Evolutionary conservation across 2,888 invertebrate genomes (phyloP), one percentile per base, ranked within the genome.

Genomic region (Hemithea aestivaria): DNA sequence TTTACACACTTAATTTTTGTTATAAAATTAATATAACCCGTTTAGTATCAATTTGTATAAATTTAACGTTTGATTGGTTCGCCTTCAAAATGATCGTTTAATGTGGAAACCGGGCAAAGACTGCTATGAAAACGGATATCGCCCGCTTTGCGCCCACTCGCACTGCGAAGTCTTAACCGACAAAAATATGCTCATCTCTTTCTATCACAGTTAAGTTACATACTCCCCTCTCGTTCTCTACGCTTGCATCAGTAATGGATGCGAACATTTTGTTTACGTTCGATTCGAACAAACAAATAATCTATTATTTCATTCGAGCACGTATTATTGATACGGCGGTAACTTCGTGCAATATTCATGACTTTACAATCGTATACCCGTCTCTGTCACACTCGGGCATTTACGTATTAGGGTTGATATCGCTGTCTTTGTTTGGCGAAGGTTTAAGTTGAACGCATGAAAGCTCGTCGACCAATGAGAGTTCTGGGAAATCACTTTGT

Each of bases 1-100:
- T 85, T 87, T 84, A 80, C 87, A 83, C 85, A 84, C 83, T 87
- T 87, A 85, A 85, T 87, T 87, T 87, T 87, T 85, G 84, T 84
- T 83, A 85, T 87, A 84, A 84, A 85, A 87, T 87, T 87, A 87
- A 85, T 85, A 84, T 79, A 84, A 82, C 79, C 81, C 83, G 84
- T 85, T 87, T 87, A 87, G 85, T 84, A 85, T 82, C 80, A 85
- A 87, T 87, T 87, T 87, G 87, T 85, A 82, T 83, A 78, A 82
- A 85, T 85, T 85, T 85, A 73, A 81, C 71, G 77, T 83, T 82
- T 84, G 85, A 85, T 87, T 84, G 87, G 85, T 81, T 78, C 81
- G 78, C 82, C 81, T 79, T 82, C 81, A 80, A 78, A 81, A 76
- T 83, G 84, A 83, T 85, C 85, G 85, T 72, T 83, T 84, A 83